Evolutionary conservation across 92 coral and sea anemone species (phyloP), one percentile per base, ranked within the genome.

Genomic region (Isaurus tuberculatus): DNA sequence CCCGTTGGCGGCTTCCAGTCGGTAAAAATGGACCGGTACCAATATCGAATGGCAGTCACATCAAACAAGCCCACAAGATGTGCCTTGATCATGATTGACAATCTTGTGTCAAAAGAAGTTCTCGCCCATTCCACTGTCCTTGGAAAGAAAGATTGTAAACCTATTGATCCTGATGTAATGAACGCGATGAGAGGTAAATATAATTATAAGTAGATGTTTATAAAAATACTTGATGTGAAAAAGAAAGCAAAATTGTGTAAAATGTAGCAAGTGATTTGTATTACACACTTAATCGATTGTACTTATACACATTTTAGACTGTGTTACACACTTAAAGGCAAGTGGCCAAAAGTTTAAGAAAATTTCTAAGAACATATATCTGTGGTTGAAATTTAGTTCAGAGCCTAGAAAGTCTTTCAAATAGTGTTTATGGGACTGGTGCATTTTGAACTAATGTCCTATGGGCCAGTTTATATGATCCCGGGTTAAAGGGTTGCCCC

Each of bases 101-200:
- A 13, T 26, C 51, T 71, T 10, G 36, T 71, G 2, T 36, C 77
- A 4, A 42, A 71, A 25, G 77, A 71, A 40, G 53, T 71, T 42
- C 60, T 71, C 8, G 58, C 30, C 8, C 17, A 8, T 1, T 72
- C 61, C 6, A 71, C 78, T 0, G 60, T 72, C 33, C 34, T 10
- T 44, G 61, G 40, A 25, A 44, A n/a, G 7, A 44, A 72, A 43
- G 78, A 72, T 0, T 43, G 8, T 8, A 13, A 0, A 2, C 23
- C 77, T 0, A 71, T 43, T 19, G 57, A 71, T n/a, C 32, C 75
- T 1, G 22, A 33, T 2, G 13, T 71, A 2, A 20, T 71, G 13
- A 43, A 71, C 19, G 36, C 77, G 9, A 32, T 69, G 16, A 69
- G 46, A 69, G 51, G 73, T 34, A 30, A 68, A 48, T 10, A 40